Conservation (phyloP, 2,113 vertebrate species). For the Paramormyrops kingsleyae region DNA sequence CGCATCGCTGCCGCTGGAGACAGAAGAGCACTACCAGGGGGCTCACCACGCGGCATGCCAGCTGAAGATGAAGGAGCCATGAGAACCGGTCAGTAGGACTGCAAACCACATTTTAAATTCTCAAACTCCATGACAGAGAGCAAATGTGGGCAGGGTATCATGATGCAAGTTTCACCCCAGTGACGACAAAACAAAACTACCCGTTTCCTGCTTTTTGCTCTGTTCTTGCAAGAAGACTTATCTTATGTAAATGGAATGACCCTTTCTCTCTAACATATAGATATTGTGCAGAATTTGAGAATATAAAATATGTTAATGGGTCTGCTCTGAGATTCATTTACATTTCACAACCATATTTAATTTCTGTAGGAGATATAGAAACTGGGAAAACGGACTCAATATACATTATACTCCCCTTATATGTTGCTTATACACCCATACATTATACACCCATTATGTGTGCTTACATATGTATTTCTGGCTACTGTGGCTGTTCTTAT, state of each 20-base stretch:
- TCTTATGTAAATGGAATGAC: background rate
- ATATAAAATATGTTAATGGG: background rate
- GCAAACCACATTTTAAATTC: background rate
- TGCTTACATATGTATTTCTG: background rate
- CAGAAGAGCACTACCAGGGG: constrained; percentile 89
- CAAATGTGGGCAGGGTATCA: background rate
- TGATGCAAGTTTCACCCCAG: background rate
- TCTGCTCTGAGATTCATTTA: background rate
- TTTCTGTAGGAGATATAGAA: background rate
- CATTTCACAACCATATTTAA: background rate
- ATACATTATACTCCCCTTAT: background rate
- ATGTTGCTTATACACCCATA: no score
- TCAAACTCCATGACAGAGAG: background rate
- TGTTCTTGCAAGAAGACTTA: background rate
- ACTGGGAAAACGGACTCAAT: background rate
- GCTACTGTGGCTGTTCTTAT: background rate
- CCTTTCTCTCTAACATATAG: background rate
- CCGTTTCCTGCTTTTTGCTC: background rate
- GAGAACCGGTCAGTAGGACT: background rate
- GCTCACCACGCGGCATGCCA: constrained; percentile 87
- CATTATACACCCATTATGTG: background rate
- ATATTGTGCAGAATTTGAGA: background rate
- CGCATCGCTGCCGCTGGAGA: constrained; percentile 77
- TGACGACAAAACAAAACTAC: background rate
- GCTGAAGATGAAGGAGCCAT: constrained; percentile 52